These are phyloP conservation scores for Hystrix cristata DNA, from an alignment of 2,113 vertebrate species.

Conservation along the genomic window DNA sequence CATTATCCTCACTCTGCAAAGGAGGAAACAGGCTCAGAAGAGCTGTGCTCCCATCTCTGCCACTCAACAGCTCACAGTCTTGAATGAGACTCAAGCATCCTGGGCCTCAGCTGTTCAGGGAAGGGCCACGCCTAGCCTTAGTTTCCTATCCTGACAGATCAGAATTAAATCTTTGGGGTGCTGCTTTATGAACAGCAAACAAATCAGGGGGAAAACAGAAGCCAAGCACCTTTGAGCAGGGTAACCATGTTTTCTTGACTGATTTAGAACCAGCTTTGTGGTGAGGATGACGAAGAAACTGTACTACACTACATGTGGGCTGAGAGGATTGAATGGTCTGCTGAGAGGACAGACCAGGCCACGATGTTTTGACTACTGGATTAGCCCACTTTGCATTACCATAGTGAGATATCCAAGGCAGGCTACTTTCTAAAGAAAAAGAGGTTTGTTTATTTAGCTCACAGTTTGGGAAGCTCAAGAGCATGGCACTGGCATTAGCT, in stretches of 20 bases:
- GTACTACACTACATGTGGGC: background rate
- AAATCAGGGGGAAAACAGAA: background rate
- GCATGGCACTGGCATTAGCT: background rate
- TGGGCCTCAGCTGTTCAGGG: background rate
- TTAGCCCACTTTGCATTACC: background rate
- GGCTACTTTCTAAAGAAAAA: background rate
- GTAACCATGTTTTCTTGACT: background rate
- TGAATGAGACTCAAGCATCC: background rate
- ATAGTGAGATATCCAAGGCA: background rate
- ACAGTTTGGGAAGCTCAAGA: background rate
- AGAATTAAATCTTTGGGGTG: background rate
- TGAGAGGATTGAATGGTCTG: background rate
- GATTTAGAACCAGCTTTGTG: slow-evolving; percentile 9
- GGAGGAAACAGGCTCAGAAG: background rate
- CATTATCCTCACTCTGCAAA: background rate
- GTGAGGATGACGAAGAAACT: background rate
- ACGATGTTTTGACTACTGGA: background rate
- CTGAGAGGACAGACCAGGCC: background rate
- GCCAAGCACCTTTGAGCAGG: background rate
- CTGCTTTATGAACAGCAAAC: background rate
- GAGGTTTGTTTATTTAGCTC: background rate
- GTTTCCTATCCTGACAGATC: background rate
- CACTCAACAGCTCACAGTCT: background rate
- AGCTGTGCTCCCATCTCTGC: background rate
- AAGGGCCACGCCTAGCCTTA: background rate